Conservation (phyloP, 2,113 vertebrate genomes). For the Zapus hudsonius region DNA sequence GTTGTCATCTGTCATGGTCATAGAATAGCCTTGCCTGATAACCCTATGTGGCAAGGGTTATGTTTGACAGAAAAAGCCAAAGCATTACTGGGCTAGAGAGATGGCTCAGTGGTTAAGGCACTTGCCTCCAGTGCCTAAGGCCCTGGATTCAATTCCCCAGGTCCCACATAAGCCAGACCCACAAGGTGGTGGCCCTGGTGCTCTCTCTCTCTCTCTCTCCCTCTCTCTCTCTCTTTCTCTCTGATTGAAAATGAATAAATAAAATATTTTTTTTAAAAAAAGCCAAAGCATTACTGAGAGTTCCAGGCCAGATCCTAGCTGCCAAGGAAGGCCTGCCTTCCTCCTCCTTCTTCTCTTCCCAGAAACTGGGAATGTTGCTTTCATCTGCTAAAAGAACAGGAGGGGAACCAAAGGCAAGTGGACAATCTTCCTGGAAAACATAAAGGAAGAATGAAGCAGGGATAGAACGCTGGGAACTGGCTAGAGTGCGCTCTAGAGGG, state of each 20-base stretch:
- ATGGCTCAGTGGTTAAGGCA: no score
- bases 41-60: not conserved
- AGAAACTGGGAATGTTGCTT: not conserved
- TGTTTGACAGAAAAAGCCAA: not conserved
- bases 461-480: not conserved
- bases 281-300: not conserved
- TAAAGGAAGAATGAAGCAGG: not conserved
- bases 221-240: no score
- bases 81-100: not conserved
- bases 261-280: no score
- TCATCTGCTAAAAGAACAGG: conserved; percentile 10
- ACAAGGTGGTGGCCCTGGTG: no score
- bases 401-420: conserved; percentile 23
- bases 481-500: not conserved
- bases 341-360: not conserved
- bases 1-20: not conserved
- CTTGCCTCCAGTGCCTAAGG: no score
- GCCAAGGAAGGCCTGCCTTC: not conserved
- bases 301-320: not conserved
- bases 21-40: not conserved
- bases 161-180: no score
- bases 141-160: no score
- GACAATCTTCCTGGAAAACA: conserved; percentile 42
- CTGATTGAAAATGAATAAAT: no score
- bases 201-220: no score